These are phyloP conservation scores for Galaxias olidus DNA, from an alignment of 2,797 vertebrate species.

Conservation along the genomic window DNA sequence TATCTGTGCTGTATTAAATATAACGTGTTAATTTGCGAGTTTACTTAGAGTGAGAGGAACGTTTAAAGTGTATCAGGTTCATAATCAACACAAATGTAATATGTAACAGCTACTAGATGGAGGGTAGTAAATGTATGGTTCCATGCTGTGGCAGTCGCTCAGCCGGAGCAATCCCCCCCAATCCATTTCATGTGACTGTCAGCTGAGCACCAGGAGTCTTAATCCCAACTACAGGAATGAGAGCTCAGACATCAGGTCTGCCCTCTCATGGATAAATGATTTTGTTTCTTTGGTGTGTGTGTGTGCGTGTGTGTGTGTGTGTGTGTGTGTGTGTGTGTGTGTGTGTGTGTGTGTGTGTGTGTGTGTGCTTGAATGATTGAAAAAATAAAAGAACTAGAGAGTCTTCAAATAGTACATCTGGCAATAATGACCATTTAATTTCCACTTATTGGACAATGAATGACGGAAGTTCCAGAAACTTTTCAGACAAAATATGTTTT, in stretches of 20 bases:
- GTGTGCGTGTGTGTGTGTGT: constrained; percentile 7
- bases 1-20: no score
- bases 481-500: no score
- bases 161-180: constrained; percentile 74
- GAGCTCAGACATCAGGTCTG: constrained; percentile 40
- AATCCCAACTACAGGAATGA: constrained; percentile 72
- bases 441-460: no score
- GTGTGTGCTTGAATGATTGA: not conserved
- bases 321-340: not conserved
- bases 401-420: no score
- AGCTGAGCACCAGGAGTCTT: constrained; percentile 81
- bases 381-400: no score
- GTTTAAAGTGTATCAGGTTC: no score
- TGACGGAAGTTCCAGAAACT: no score
- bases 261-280: not conserved
- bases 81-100: no score
- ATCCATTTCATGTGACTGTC: constrained; percentile 95
- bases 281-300: constrained; percentile 5
- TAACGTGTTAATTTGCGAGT: no score
- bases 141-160: constrained; percentile 71
- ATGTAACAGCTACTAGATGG: no score
- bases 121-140: constrained; percentile 32
- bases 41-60: no score
- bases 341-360: not conserved
- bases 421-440: no score